Conservation (phyloP, 1,140 invertebrate genomes). For the Linepithema humile region DNA sequence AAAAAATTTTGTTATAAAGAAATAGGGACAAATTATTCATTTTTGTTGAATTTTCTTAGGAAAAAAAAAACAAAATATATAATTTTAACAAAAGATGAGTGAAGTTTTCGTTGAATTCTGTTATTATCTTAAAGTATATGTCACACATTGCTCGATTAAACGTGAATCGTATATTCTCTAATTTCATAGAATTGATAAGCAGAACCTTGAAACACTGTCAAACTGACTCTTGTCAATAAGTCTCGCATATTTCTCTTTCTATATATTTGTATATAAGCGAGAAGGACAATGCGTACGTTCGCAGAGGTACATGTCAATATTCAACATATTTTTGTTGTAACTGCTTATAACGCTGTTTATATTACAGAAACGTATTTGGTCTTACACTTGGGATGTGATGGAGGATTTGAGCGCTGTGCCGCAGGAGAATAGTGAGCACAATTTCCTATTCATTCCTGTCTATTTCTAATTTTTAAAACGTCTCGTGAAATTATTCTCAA, state of each 20-base stretch:
- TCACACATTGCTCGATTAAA: neutral
- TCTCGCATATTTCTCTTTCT: neutral
- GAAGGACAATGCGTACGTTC: neutral
- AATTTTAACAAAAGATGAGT: neutral
- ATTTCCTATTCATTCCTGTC: neutral
- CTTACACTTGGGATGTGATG: neutral
- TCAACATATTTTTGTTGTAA: neutral
- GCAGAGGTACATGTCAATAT: neutral
- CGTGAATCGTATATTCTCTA: neutral
- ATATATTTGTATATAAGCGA: neutral
- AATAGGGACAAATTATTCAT: too few relatives aligned
- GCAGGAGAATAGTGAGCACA: slow-evolving; percentile 5
- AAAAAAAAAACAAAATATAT: too few relatives aligned
- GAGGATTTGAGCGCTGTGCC: slow-evolving; percentile 11
- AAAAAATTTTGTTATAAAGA: too few relatives aligned
- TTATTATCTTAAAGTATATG: neutral
- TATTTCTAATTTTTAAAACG: neutral
- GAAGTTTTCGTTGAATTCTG: neutral
- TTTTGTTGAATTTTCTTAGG: too few relatives aligned
- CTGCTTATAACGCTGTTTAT: neutral
- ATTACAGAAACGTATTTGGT: neutral
- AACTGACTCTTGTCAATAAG: neutral
- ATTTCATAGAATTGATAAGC: neutral
- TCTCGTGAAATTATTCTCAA: neutral
- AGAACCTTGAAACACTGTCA: slow-evolving; percentile 2